Evolutionary conservation across 2,113 vertebrate species (phyloP), one percentile per base, ranked within the genome.

Genomic region (Hippoglossus stenolepis): DNA sequence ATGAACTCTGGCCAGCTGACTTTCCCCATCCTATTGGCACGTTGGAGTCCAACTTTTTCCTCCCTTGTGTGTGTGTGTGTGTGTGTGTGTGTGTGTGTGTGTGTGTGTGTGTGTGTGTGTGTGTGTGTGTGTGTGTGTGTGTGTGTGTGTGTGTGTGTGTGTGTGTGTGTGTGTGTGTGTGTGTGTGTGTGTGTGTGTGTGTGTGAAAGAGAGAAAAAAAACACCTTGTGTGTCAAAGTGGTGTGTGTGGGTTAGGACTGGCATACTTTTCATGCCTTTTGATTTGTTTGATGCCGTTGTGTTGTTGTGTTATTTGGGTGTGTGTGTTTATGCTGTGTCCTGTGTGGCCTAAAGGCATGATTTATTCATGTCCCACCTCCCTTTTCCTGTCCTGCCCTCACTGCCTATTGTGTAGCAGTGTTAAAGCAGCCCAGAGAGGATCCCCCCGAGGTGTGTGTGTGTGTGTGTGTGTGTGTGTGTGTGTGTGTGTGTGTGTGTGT

Each of bases 331-430:
- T 70, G 28, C 53, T 70, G 59, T 83, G 23, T 64, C 63, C 49
- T 89, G 87, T 85, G 80, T 85, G 77, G 85, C 78, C 84, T 67
- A 6, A 63, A 82, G 65, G 26, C 83, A 82, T 90, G 83, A 89
- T 85, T 87, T 87, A 89, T 90, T 89, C 83, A 84, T 86, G 62
- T 83, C 59, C 73, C 77, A 64, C 82, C 88, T 83, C 86, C 77
- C 74, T 47, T 71, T 72, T 79, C 73, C 81, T 75, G 73, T 82
- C 64, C 60, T 61, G 65, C 70, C 77, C 67, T 64, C 79, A 73
- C 58, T 71, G 77, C 70, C 74, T 59, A 61, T 90, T 85, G 85
- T 86, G 74, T 40, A 67, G 69, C 45, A 57, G 54, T 75, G 73
- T 67, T 83, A 73, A 66, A 57, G 43, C 73, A 67, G 78, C 82